These are phyloP conservation scores for Tachina lurida DNA, from an alignment of 2,888 invertebrate species.

Conservation along the genomic window DNA sequence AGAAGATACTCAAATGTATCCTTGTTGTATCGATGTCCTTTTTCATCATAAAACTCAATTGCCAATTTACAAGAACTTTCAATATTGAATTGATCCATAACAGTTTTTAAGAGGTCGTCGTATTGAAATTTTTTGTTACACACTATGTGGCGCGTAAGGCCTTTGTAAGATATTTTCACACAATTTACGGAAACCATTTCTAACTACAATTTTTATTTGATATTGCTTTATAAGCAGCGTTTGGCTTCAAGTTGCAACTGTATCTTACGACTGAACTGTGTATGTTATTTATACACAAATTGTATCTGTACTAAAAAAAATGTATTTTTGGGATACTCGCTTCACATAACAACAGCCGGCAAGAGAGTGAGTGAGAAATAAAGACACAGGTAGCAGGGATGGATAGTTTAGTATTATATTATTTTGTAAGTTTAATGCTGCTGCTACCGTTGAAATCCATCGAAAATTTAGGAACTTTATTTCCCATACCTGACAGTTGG, in stretches of 20 bases:
- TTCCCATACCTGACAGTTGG: background rate
- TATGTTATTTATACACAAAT: conserved; percentile 21
- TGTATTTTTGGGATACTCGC: conserved; percentile 20
- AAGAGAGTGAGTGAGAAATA: conserved; percentile 9
- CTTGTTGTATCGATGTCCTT: conserved; percentile 76
- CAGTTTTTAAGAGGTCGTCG: conserved; percentile 73
- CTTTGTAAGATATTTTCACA: conserved; percentile 71
- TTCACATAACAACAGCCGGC: background rate
- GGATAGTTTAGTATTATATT: background rate
- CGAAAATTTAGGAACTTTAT: background rate
- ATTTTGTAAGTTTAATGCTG: too few relatives aligned
- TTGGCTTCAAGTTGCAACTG: conserved; percentile 33
- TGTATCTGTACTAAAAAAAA: conserved; percentile 23
- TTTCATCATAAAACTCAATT: conserved; percentile 77
- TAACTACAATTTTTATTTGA: background rate
- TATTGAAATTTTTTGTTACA: conserved; percentile 70
- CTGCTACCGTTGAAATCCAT: too few relatives aligned
- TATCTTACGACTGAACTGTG: conserved; percentile 10
- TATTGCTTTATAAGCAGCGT: background rate
- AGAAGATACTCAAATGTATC: conserved; percentile 79
- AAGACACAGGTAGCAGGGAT: conserved; percentile 1
- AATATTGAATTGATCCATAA: conserved; percentile 74
- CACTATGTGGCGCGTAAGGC: conserved; percentile 51
- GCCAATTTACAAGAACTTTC: conserved; percentile 71
- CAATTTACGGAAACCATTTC: conserved; percentile 56